Base-by-base conservation (phyloP, 2,113 vertebrate species). In the Austrofundulus limnaeus region DNA sequence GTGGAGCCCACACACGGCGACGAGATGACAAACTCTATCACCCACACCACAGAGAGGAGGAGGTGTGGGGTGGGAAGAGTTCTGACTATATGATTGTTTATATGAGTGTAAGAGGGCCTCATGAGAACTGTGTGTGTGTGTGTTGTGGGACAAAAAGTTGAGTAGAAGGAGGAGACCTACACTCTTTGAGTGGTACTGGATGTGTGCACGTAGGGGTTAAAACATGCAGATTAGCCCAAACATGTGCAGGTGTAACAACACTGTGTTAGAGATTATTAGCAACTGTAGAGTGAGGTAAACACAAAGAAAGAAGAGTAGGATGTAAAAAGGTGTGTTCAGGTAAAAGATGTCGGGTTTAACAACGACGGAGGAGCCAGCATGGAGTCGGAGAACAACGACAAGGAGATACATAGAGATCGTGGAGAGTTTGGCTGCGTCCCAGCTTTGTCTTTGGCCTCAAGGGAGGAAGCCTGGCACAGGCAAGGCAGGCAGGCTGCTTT, bases 401-500 rank as follows among this genome's bases (percentile, higher is more conserved):
- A 71, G 65, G 81, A 68, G 85, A 66, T 75, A 81, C 75, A 74
- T 24, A 19, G 56, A 76, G 71, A 66, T 72, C 17, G 37, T 65
- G 68, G 62, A 75, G 78, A 25, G 70, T 73, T 79, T 92, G 92
- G 91, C 90, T 5, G 24, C 46, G 75, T 76, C 82, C 92, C 90
- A 93, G 90, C 90, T 92, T 92, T 93, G 92, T 93, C 89, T 62
- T 58, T 62, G 61, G 76, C 85, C 88, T 90, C 80, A 69, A 79
- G 80, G 84, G 85, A 82, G 78, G 71, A 62, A 37, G 31, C 3
- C 51, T 54, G 51, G 51, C 51, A 54, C 31, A 54, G 51, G 31
- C 51, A 72, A n/a, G 87, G 80, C 78, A 82, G 88, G 83, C 84
- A 88, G 72, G 80, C 31, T 72, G 71, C 60, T 79, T 85, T 93